Evolutionary conservation across 1,140 invertebrate genomes (phyloP), one percentile per base, ranked within the genome.

Genomic region (Ostrea denselamellosa): DNA sequence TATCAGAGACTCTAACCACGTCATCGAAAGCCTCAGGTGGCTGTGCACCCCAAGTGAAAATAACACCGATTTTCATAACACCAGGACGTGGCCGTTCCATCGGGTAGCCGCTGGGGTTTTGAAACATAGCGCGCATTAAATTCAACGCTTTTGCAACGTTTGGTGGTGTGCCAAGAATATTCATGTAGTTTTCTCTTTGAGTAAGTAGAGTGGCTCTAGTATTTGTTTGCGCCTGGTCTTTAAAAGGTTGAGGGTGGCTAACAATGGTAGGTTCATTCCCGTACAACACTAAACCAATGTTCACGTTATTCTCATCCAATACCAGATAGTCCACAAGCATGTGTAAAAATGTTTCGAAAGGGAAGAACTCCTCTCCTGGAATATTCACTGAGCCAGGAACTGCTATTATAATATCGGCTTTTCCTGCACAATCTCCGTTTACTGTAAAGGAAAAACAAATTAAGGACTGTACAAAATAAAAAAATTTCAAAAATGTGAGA

Each of bases 341-440:
- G 0, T 86, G 89, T 28, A 91, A 82, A 85, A 91, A 91, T 53
- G 81, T 85, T 85, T 91, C 90, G 81, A 91, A 91, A 1, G 90
- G 90, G n/a, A 91, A 90, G 65, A 91, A 91, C 71, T 91, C 90
- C 84, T 91, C 89, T 44, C 88, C 89, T 0, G 90, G 90, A 58
- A 91, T 86, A 12, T 85, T 65, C 7, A 71, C 77, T 19, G 86
- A 87, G 2, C 89, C 90, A 8, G 89, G 90, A 28, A 91, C 83
- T 14, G 88, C 89, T 58, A 90, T 82, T 8, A 91, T 85, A 12
- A 91, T 88, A 62, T 91, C 90, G 7, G 90, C 89, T 56, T 84
- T 86, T 2, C 90, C 90, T 14, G 58, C 25, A 83, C 90, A 91
- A 65, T 91, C 89, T 8, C 62, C 89, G 87, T 68, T 44, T 10